A percentile compares a stretch with the other conserved stretches of the same genome.
Evolutionary conservation across 2,888 invertebrate species (phyloP).

Genomic region (Palloptera scutellata): DNA sequence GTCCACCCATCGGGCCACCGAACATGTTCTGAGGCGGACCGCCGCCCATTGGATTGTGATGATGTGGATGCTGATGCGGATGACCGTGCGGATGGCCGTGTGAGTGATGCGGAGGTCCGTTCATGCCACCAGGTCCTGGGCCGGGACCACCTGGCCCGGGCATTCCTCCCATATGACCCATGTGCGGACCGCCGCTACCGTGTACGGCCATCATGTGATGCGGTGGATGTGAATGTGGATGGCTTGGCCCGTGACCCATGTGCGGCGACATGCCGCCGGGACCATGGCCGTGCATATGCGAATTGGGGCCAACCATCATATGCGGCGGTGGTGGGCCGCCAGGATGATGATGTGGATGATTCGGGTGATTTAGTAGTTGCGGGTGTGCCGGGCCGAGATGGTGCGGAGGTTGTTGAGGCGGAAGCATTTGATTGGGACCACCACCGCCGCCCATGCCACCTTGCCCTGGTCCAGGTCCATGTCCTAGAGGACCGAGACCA

Average conservation of each 20-base stretch:
- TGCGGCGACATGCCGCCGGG: conserved; percentile 42
- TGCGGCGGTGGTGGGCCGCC: conserved; percentile 57
- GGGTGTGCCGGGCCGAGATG: conserved; percentile 56
- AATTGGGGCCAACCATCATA: conserved; percentile 48
- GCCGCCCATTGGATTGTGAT: conserved; percentile 40
- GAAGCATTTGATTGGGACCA: conserved; percentile 55
- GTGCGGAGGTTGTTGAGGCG: conserved; percentile 56
- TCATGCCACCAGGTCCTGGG: conserved; percentile 53
- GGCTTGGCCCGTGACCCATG: conserved; percentile 39
- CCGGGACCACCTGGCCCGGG: conserved; percentile 49
- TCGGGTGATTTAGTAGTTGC: conserved; percentile 55
- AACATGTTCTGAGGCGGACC: conserved; percentile 49
- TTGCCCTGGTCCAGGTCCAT: conserved; percentile 52
- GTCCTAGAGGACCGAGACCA: conserved; percentile 42
- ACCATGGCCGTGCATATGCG: conserved; percentile 46
- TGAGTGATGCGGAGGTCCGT: conserved; percentile 52
- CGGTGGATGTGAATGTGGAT: conserved; percentile 36
- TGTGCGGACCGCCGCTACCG: conserved; percentile 50
- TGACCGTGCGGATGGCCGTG: conserved; percentile 42
- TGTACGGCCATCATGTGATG: conserved; percentile 46
- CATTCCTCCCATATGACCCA: conserved; percentile 58
- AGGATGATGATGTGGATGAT: conserved; percentile 52
- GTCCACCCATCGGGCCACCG: conserved; percentile 56
- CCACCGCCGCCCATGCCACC: conserved; percentile 61
- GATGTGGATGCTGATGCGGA: conserved; percentile 46